Base-by-base conservation (phyloP, 2,888 invertebrate species). In the Drosophila flavopinicola region DNA sequence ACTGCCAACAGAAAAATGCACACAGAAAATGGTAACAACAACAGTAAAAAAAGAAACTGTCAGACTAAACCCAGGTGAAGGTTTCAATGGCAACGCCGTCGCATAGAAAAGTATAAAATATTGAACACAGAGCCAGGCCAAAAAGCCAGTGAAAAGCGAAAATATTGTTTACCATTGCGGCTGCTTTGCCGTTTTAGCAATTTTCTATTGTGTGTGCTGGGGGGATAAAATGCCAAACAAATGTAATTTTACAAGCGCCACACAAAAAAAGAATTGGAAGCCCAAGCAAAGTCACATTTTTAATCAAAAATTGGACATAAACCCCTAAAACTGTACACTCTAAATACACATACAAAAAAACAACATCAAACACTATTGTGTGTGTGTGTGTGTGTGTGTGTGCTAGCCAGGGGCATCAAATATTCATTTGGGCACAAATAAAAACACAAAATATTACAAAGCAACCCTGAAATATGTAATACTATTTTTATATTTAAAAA, bases 281-380 rank as follows among this genome's bases (percentile, higher is more conserved):
- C 79, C 76, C 78, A 63, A 74, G 66, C 63, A 59, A 56, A 71
- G 58, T 61, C 39, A 48, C 63, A 63, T 54, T 72, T 85, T 83
- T 76, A 85, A 76, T 85, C 66, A 85, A 85, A 79, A 63, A 51
- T 42, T 49, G 9, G 32, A 23, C 52, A 49, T 38, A 70, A 70
- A 24, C 44, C 63, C 56, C 56, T 39, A 74, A 61, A 70, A 70
- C 56, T 63, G 69, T 56, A 42, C 39, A 24, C 30, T 48, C 56
- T 10, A 37, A 5, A 47, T 23, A 38, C 44, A 33, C 39, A 10
- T 29, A 1, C 15, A 20, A 10, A 9, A 3, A 1, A 1, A 7
- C 15, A 25, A 27, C 1, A 66, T 35, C 33, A 33, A 38, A 47
- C n/a, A 45, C n/a, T 24, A 38, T 42, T 30, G 13, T 39, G 29